Percentiles rank a stretch among this genome's conserved stretches.
phyloP scores from a whole-genome alignment of 2,113 vertebrate species.

The Tychaedon coryphoeus region DNA sequence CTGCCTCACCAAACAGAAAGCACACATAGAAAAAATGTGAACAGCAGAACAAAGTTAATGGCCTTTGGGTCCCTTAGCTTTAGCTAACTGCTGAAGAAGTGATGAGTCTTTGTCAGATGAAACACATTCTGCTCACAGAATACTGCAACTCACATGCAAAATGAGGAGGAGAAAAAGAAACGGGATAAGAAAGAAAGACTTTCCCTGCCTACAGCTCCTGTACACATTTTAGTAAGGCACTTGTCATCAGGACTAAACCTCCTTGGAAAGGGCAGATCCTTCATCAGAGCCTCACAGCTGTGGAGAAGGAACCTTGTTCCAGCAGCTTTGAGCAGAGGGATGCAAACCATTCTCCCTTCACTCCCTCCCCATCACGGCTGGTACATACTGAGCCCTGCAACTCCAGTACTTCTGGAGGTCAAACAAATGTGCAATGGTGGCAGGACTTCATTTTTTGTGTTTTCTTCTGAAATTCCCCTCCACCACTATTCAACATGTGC shows the following conservation, averaged over 20 bases:
- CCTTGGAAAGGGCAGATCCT: not conserved
- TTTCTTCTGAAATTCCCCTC: not conserved
- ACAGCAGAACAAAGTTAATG: not conserved
- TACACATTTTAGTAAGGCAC: not conserved
- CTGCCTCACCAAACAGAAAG: not conserved
- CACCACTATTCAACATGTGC: not conserved
- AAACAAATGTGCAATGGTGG: not conserved
- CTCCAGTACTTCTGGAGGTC: not conserved
- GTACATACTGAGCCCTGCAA: not conserved
- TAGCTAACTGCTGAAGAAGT: not conserved
- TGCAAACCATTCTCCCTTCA: not conserved
- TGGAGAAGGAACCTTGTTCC: not conserved
- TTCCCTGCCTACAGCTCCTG: not conserved
- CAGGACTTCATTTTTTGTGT: not conserved
- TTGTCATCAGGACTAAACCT: not conserved
- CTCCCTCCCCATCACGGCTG: not conserved
- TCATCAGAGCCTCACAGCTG: accelerated
- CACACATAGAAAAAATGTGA: not conserved
- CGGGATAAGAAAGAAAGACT: not conserved
- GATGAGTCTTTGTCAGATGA: not conserved
- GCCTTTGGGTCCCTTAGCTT: not conserved
- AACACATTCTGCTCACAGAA: not conserved
- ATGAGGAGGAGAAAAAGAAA: not conserved
- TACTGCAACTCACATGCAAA: not conserved
- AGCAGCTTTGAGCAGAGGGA: not conserved